Evolutionary conservation across 2,888 invertebrate species (phyloP).

Genomic region (Cecidostiba fungosa): DNA sequence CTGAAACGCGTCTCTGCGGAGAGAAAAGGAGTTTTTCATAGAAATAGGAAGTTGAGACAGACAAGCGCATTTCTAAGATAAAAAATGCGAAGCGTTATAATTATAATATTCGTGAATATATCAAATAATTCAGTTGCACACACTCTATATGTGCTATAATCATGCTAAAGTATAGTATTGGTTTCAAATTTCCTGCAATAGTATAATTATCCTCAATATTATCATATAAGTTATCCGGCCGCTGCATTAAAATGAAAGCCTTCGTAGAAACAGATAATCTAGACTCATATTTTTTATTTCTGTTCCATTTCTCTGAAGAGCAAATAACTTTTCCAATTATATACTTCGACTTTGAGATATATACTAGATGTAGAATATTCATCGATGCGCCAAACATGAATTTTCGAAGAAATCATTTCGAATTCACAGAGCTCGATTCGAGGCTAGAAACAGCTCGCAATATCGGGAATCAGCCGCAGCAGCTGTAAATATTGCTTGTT

Average conservation of each 20-base stretch:
- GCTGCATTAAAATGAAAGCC: neutral
- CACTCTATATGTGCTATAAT: too few species aligned
- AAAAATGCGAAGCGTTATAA: neutral
- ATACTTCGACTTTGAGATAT: neutral
- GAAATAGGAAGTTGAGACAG: neutral
- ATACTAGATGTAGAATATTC: neutral
- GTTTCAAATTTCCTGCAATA: too few species aligned
- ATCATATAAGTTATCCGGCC: neutral
- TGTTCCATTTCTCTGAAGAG: too few species aligned
- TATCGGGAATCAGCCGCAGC: neutral
- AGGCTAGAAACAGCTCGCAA: neutral
- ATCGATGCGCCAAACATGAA: neutral
- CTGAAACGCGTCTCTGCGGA: constrained; percentile 38
- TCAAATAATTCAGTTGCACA: neutral
- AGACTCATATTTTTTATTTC: neutral
- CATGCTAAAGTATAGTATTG: too few species aligned
- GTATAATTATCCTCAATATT: too few species aligned
- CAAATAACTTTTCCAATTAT: too few species aligned
- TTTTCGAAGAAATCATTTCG: neutral
- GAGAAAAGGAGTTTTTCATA: constrained; percentile 10
- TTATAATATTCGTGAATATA: neutral
- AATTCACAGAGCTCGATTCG: neutral
- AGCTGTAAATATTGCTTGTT: constrained; percentile 8
- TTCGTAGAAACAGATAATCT: neutral
- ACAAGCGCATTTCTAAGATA: neutral